A percentile compares a stretch with the other conserved stretches of the same genome.
Evolutionary conservation across 2,113 vertebrate genomes (phyloP).

Genomic region (Monopterus albus): DNA sequence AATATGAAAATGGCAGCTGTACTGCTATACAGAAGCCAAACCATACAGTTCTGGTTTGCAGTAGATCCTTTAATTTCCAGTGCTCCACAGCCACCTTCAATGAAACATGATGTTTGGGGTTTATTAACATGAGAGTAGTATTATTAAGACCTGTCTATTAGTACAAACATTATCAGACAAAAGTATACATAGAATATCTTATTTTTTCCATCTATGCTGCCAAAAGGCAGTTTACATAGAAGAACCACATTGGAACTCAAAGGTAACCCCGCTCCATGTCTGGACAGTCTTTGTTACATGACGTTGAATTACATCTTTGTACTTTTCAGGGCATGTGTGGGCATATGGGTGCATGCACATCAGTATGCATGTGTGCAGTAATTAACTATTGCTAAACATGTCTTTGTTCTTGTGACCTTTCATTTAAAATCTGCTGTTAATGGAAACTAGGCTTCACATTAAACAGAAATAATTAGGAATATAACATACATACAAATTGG

Average conservation of each 20-base stretch:
- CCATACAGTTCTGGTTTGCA: not conserved
- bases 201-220: not conserved
- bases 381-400: too few relatives aligned
- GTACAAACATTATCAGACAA: not conserved
- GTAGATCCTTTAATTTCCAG: not conserved
- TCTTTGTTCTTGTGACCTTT: slow-evolving; percentile 28
- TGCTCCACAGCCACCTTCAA: not conserved
- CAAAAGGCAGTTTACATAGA: not conserved
- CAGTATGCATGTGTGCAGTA: too few relatives aligned
- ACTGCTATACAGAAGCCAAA: not conserved
- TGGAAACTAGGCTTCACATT: slow-evolving; percentile 15
- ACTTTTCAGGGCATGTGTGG: not conserved
- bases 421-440: slow-evolving; percentile 29
- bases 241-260: not conserved
- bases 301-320: slow-evolving; percentile 4
- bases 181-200: not conserved
- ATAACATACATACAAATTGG: too few relatives aligned
- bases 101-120: not conserved
- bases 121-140: not conserved
- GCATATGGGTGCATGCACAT: not conserved
- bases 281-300: not conserved
- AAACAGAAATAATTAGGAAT: slow-evolving; percentile 32
- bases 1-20: not conserved
- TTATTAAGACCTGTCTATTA: not conserved
- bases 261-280: not conserved